Evolutionary conservation across 1,140 invertebrate species (phyloP).

Genomic region (Megalonaias nervosa): DNA sequence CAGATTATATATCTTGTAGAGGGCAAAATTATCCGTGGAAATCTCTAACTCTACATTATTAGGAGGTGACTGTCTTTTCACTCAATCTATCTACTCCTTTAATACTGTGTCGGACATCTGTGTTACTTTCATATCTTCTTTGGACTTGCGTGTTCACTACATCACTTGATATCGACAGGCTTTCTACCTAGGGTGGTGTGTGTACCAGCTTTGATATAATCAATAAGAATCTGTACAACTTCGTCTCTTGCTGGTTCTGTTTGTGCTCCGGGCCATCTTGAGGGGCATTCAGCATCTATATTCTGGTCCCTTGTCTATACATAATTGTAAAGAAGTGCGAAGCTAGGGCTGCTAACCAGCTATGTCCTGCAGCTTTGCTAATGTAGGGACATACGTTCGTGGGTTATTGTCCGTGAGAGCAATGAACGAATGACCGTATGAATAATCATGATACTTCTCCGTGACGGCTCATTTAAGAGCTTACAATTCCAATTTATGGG

Average conservation of each 20-base stretch:
- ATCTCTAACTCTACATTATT: too few species aligned
- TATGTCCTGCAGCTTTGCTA: constrained; percentile 5
- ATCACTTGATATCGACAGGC: background rate
- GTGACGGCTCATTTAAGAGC: constrained; percentile 1
- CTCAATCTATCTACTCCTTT: too few species aligned
- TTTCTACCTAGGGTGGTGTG: background rate
- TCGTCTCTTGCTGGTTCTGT: background rate
- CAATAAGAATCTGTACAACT: too few species aligned
- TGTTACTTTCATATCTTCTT: background rate
- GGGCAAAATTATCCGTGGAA: background rate
- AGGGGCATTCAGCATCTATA: constrained; percentile 29
- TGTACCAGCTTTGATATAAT: too few species aligned
- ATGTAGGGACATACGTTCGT: background rate
- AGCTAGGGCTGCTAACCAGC: constrained; percentile 20
- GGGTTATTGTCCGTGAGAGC: constrained; percentile 2
- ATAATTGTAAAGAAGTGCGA: constrained; percentile 16
- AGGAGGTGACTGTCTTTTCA: too few species aligned
- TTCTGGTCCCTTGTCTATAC: constrained; percentile 22
- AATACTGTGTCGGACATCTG: too few species aligned
- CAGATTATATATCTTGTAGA: constrained; percentile 13
- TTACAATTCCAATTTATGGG: background rate
- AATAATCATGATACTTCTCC: background rate
- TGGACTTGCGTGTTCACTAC: background rate
- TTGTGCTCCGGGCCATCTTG: constrained; percentile 12
- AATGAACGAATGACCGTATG: background rate